Evolutionary conservation across 2,888 invertebrate genomes (phyloP), one percentile per base, ranked within the genome.

Genomic region (Tenthredo notha): DNA sequence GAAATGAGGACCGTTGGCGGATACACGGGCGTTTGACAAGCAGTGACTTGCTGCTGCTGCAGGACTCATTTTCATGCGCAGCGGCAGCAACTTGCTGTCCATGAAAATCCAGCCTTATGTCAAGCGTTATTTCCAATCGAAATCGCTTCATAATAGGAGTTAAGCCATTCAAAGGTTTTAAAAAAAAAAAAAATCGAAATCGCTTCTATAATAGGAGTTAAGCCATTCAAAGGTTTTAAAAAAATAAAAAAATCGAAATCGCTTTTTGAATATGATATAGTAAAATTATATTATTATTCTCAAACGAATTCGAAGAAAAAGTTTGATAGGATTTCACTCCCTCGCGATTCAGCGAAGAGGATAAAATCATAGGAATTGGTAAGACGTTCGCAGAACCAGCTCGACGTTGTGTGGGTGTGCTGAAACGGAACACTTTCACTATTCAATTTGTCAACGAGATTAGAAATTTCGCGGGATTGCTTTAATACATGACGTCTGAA

Each of bases 401-500:
- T 77, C n/a, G 4, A 75, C 47, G 21, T 75, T 25, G 29, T 25
- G 29, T 54, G 9, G n/a, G 61, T 37, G 61, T 80, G 21, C 61
- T 58, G 80, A 61, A 58, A 61, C 40, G 40, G 80, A 80, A 61
- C 58, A 61, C 61, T 80, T 58, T 40, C 43, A 43, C 40, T 61
- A 80, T 80, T 80, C 58, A 80, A 80, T 80, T 58, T 61, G 21
- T 40, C 80, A 80, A 40, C 21, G 40, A 58, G 40, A 80, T 58
- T 80, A 40, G 29, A 40, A 1, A 40, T 61, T 37, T 6, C 15
- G 43, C 25, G 6, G 47, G 10, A 47, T 43, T 70, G n/a, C 70
- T 70, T n/a, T 70, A 70, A 70, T 37, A 37, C 37, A 37, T 70
- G 70, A 70, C 67, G 37, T 29, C 70, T 37, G 33, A 37, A 70